These are phyloP conservation scores for Sphaerophoria rueppellii DNA, from an alignment of 2,888 invertebrate genomes.

Conservation along the genomic window DNA sequence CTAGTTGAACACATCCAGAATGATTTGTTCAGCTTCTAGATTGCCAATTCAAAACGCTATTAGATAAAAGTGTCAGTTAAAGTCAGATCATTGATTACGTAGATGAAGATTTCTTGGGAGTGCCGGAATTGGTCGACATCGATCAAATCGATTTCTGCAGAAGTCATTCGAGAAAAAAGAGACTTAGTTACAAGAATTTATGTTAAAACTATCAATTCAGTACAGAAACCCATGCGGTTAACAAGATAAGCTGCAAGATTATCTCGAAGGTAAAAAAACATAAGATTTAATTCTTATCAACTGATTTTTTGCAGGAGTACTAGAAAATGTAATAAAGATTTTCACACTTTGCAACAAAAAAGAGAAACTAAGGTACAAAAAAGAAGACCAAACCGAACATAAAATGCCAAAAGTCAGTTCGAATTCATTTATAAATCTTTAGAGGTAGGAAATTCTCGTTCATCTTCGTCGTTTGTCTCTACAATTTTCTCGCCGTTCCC, in stretches of 20 bases:
- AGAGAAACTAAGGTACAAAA: constrained; percentile 2
- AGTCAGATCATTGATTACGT: too few relatives aligned
- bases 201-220: too few relatives aligned
- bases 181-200: too few relatives aligned
- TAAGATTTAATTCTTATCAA: constrained; percentile 47
- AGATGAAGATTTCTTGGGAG: too few relatives aligned
- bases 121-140: too few relatives aligned
- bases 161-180: too few relatives aligned
- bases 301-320: constrained; percentile 52
- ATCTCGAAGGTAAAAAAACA: constrained; percentile 4
- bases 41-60: too few relatives aligned
- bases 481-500: neutral
- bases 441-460: neutral
- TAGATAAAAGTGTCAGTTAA: too few relatives aligned
- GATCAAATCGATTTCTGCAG: too few relatives aligned
- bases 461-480: constrained; percentile 2
- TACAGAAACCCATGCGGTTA: too few relatives aligned
- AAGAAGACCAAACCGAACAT: constrained; percentile 13
- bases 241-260: constrained; percentile 14
- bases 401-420: constrained; percentile 68
- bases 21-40: too few relatives aligned
- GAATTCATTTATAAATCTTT: constrained; percentile 58
- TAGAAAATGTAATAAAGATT: constrained; percentile 35
- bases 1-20: too few relatives aligned
- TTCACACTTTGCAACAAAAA: constrained; percentile 60